Base-by-base conservation (phyloP, 92 coral and sea anemone genomes). In the Hydrozoanthus gracilis region DNA sequence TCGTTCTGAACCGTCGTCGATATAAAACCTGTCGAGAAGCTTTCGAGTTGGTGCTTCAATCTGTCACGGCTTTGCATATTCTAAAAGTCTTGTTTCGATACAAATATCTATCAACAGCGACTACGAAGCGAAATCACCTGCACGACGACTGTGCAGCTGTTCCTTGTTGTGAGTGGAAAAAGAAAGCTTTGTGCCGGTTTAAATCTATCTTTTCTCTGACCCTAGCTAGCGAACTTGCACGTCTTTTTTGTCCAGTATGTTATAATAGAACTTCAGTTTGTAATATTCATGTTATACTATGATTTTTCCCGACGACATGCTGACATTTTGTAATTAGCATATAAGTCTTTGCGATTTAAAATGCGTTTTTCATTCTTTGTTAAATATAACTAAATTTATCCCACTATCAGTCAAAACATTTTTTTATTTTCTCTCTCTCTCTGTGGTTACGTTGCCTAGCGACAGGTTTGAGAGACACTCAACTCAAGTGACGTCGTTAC, bases 81-180 rank as follows among this genome's bases (percentile, higher is more conserved):
- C 39, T 27, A 27, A 27, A 27, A 27, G 2, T 27, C 2, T 27
- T 27, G 39, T 27, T 27, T 27, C 39, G 39, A 27, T 27, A 27
- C 39, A 0, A 27, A 27, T 27, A 27, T 27, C 39, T 27, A 27
- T 27, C 65, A 58, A 58, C 65, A 58, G 65, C 65, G 65, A 58
- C 6, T 58, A 58, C 65, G 65, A 58, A 58, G 65, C 65, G 65
- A 58, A 58, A 58, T 58, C 65, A 58, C 65, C 65, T 58, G 65
- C 65, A 58, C 65, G 65, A 58, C 65, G 65, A 58, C 65, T 58
- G 65, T 58, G 65, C 65, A 58, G 65, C 65, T 58, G 65, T 58
- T 58, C 65, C 65, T 58, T 58, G 65, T 14, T 58, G 65, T 58
- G 65, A 58, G 65, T 58, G 65, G 65, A 14, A 58, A 58, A 58